Conservation (phyloP, 2,888 invertebrate genomes). For the Boloria euphrosyne region DNA sequence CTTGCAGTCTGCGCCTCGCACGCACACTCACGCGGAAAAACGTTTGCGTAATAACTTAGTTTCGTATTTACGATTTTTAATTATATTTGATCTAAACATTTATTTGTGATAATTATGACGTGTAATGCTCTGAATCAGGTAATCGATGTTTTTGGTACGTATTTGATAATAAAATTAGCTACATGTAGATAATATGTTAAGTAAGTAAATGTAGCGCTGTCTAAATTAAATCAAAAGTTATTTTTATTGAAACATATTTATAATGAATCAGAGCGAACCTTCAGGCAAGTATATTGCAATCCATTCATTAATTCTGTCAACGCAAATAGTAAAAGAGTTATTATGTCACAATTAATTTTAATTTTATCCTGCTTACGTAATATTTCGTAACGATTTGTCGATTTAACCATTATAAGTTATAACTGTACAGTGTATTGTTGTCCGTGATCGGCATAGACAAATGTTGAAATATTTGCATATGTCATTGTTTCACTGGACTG, state of each 20-base stretch:
- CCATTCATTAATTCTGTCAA: no score
- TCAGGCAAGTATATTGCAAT: no score
- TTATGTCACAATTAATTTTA: background rate
- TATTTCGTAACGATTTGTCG: background rate
- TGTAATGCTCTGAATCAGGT: background rate
- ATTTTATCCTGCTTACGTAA: slow-evolving; percentile 12
- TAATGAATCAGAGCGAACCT: no score
- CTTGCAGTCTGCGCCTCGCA: slow-evolving; percentile 47
- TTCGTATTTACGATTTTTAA: slow-evolving; percentile 12
- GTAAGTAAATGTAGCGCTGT: no score
- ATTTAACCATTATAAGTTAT: slow-evolving; percentile 38
- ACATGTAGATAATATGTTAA: no score
- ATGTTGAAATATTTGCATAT: slow-evolving; percentile 46
- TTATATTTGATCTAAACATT: background rate
- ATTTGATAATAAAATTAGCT: no score
- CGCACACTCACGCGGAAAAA: slow-evolving; percentile 40
- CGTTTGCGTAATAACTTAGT: slow-evolving; percentile 28
- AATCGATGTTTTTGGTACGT: background rate
- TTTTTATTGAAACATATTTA: no score
- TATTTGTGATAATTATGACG: background rate
- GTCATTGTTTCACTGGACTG: slow-evolving; percentile 45
- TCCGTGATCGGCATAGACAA: slow-evolving; percentile 45
- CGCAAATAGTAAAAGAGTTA: no score
- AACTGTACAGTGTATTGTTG: slow-evolving; percentile 25
- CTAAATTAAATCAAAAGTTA: no score